phyloP scores from a whole-genome alignment of 2,888 invertebrate species.

The Melolontha melolontha region DNA sequence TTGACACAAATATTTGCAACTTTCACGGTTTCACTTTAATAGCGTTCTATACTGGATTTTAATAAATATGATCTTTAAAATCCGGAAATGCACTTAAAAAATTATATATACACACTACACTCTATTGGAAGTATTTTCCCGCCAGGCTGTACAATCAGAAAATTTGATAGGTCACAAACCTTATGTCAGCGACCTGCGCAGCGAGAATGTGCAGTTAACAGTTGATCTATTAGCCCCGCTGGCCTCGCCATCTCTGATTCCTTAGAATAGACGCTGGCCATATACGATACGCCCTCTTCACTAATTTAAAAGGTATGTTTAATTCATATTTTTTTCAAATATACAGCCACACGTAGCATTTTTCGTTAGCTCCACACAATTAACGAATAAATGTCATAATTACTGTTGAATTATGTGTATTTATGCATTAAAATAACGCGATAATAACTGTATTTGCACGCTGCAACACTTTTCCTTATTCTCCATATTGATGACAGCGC shows the following conservation, averaged over 20 bases:
- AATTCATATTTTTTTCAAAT: constrained; percentile 47
- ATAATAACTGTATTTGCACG: constrained; percentile 41
- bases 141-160: constrained; percentile 32
- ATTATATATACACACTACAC: too few species aligned
- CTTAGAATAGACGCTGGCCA: constrained; percentile 62
- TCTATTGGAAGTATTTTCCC: constrained; percentile 35
- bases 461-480: constrained; percentile 56
- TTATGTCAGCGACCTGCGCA: constrained; percentile 44
- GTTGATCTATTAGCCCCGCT: constrained; percentile 56
- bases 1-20: too few species aligned
- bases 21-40: too few species aligned
- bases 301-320: constrained; percentile 66
- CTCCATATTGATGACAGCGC: constrained; percentile 76
- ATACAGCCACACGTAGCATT: neutral
- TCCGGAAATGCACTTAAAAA: neutral
- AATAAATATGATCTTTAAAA: neutral
- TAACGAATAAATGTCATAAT: constrained; percentile 9
- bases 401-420: constrained; percentile 15
- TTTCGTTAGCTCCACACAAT: constrained; percentile 9
- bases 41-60: too few species aligned
- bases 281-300: constrained; percentile 71
- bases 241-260: constrained; percentile 67
- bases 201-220: constrained; percentile 43
- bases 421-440: constrained; percentile 11
- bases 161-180: constrained; percentile 46